Conservation (phyloP, 2,888 invertebrate genomes). For the Copidosoma aretas region DNA sequence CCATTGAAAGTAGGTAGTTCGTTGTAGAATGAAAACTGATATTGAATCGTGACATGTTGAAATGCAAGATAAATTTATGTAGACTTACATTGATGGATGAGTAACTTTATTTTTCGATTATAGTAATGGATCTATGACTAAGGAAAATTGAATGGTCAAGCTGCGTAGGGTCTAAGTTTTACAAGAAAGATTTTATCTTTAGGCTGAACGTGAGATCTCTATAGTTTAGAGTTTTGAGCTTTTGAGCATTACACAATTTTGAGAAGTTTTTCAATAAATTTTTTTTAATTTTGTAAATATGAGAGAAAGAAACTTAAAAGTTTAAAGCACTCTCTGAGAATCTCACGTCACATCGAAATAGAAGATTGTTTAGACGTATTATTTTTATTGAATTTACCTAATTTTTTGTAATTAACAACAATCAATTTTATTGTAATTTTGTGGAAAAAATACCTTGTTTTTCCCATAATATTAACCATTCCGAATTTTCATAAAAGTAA, state of each 20-base stretch:
- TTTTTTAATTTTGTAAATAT: constrained; percentile 40
- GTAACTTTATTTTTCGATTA: constrained; percentile 27
- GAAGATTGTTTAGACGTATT: constrained; percentile 25
- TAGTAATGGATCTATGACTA: not conserved
- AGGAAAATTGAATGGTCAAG: constrained; percentile 8
- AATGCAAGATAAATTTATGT: constrained; percentile 15
- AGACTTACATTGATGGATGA: constrained; percentile 12
- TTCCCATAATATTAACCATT: constrained; percentile 20
- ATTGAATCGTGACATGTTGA: constrained; percentile 15
- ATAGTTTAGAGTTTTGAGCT: constrained; percentile 3
- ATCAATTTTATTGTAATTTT: constrained; percentile 12
- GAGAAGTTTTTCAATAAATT: constrained; percentile 35
- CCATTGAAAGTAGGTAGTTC: constrained; percentile 34
- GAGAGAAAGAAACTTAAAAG: constrained; percentile 20
- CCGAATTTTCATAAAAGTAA: constrained; percentile 30
- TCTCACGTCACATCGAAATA: constrained; percentile 12
- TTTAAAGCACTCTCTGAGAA: constrained; percentile 9
- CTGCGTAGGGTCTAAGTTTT: constrained; percentile 30
- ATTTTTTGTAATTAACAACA: constrained; percentile 25
- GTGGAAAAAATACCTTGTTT: constrained; percentile 7
- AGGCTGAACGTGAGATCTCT: constrained; percentile 12
- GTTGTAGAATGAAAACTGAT: not conserved
- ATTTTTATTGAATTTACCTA: constrained; percentile 27
- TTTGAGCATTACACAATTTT: constrained; percentile 21
- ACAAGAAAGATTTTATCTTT: constrained; percentile 28